phyloP scores from a whole-genome alignment of 2,888 invertebrate genomes.

The Xylota segnis region DNA sequence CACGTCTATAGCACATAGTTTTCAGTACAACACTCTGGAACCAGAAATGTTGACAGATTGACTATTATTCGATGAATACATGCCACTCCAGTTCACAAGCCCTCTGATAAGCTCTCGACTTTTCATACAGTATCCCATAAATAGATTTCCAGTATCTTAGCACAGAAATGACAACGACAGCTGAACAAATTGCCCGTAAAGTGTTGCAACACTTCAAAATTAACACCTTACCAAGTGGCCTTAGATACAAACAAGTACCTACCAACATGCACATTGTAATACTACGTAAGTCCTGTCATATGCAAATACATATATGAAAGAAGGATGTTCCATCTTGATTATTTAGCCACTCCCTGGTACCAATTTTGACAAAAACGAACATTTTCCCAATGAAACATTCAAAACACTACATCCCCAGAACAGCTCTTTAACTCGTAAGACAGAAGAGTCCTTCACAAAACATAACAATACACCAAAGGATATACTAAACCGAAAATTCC shows the following conservation, averaged over 20 bases:
- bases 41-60: too few species aligned
- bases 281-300: conserved; percentile 15
- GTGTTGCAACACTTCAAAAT: conserved; percentile 20
- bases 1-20: too few species aligned
- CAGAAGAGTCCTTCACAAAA: conserved; percentile 9
- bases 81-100: too few species aligned
- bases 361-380: conserved; percentile 6
- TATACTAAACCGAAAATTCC: neutral
- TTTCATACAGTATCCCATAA: too few species aligned
- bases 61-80: too few species aligned
- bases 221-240: conserved; percentile 30
- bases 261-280: neutral
- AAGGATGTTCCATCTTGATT: conserved; percentile 32
- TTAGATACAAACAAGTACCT: neutral
- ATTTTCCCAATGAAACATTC: conserved; percentile 46
- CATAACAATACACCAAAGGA: neutral
- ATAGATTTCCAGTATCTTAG: neutral
- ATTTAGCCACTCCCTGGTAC: conserved; percentile 13
- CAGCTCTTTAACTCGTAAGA: conserved; percentile 1
- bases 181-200: conserved; percentile 6
- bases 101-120: too few species aligned
- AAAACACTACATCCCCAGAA: conserved; percentile 40
- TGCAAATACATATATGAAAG: conserved; percentile 16
- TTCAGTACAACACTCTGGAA: too few species aligned
- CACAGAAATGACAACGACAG: neutral